Conservation (phyloP, 1,140 invertebrate genomes). For the Samia ricini region DNA sequence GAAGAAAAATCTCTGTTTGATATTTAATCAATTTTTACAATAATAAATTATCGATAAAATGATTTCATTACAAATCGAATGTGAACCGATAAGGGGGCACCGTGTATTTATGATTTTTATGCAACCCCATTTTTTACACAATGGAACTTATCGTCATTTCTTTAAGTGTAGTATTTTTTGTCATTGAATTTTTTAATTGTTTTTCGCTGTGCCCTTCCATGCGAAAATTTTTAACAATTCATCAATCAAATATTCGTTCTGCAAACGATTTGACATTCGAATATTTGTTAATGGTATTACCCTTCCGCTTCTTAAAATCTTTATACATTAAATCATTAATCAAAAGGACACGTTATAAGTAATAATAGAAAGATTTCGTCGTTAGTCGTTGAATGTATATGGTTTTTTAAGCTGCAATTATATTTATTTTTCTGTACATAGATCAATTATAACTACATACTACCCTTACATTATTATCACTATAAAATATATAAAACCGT, state of each 20-base stretch:
- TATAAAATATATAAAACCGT: too few species aligned
- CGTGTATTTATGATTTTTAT: slow-evolving; percentile 36
- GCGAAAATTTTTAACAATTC: slow-evolving; percentile 43
- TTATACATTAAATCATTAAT: slow-evolving; percentile 14
- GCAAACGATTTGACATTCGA: slow-evolving; percentile 31
- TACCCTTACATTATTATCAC: too few species aligned
- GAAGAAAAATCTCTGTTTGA: neutral
- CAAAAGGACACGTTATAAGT: neutral
- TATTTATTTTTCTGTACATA: neutral
- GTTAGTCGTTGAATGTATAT: neutral
- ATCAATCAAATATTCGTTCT: slow-evolving; percentile 68
- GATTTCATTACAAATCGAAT: slow-evolving; percentile 58
- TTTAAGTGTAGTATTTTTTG: slow-evolving; percentile 36
- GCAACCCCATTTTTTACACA: slow-evolving; percentile 40
- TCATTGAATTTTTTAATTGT: slow-evolving; percentile 55
- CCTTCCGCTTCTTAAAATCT: slow-evolving; percentile 27
- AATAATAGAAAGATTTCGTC: neutral
- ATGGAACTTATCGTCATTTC: slow-evolving; percentile 30
- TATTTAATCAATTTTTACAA: neutral
- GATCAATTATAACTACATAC: neutral
- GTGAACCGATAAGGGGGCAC: slow-evolving; percentile 40
- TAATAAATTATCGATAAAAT: neutral
- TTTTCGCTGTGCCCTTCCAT: slow-evolving; percentile 42
- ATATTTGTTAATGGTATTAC: slow-evolving; percentile 26
- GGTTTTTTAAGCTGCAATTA: neutral